Conservation (phyloP, 1,140 invertebrate genomes). For the Dendrolimus kikuchii region DNA sequence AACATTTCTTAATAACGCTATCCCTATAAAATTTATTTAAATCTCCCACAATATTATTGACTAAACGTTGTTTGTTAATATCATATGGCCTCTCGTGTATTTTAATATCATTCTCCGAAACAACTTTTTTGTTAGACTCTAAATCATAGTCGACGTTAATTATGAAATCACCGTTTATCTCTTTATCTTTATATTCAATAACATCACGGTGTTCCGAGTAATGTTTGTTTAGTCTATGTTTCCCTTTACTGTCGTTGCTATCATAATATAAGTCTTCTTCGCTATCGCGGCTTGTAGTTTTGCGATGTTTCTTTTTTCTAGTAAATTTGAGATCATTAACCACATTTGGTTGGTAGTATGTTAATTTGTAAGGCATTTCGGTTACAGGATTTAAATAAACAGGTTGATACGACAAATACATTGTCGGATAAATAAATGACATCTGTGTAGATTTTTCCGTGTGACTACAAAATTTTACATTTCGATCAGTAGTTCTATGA, state of each 20-base stretch:
- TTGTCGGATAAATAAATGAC: not conserved
- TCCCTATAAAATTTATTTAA: constrained; percentile 11
- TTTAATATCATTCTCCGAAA: constrained; percentile 3
- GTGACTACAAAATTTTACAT: constrained; percentile 5
- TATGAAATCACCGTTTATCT: constrained; percentile 7
- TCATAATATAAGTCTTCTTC: constrained; percentile 23
- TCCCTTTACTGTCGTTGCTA: constrained; percentile 7
- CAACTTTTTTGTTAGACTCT: too few relatives aligned
- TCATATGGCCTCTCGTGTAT: not conserved
- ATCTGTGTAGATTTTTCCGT: not conserved
- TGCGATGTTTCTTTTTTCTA: constrained; percentile 14
- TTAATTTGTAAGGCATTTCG: constrained; percentile 8
- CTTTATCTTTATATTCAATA: constrained; percentile 5
- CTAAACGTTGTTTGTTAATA: constrained; percentile 3
- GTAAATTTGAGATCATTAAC: constrained; percentile 15
- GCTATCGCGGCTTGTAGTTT: constrained; percentile 6
- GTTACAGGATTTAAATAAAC: constrained; percentile 9
- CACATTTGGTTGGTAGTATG: constrained; percentile 15
- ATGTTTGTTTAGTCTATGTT: constrained; percentile 1
- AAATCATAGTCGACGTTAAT: constrained; percentile 9
- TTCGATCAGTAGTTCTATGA: not conserved
- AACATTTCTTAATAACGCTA: constrained; percentile 17
- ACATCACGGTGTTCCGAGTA: constrained; percentile 1
- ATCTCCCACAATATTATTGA: constrained; percentile 13
- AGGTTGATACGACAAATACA: constrained; percentile 16